phyloP scores from a whole-genome alignment of 1,140 invertebrate species.

The Drosophila novamexicana region DNA sequence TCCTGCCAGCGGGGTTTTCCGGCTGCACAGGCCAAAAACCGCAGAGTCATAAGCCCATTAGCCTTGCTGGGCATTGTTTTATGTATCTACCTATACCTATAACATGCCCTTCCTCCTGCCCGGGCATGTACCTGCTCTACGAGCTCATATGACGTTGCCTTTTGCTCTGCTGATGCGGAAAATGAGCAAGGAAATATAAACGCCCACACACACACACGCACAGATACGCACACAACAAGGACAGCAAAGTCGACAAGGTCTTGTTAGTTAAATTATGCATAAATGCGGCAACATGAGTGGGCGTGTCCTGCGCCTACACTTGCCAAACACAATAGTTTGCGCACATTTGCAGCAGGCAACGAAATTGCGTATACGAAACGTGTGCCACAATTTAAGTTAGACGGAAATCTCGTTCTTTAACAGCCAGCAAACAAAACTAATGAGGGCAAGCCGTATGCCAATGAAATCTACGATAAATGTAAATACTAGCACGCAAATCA shows the following conservation, averaged over 20 bases:
- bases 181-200: slow-evolving; percentile 74
- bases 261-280: slow-evolving; percentile 82
- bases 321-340: slow-evolving; percentile 32
- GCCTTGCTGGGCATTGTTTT: slow-evolving; percentile 47
- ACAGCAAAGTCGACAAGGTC: slow-evolving; percentile 61
- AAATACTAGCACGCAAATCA: slow-evolving; percentile 20
- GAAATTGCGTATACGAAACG: slow-evolving; percentile 35
- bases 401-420: slow-evolving; percentile 7
- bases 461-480: slow-evolving; percentile 11
- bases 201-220: slow-evolving; percentile 22
- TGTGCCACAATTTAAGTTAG: slow-evolving; percentile 7
- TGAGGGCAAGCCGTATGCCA: slow-evolving; percentile 11
- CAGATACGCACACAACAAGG: slow-evolving; percentile 47
- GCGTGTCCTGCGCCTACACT: slow-evolving; percentile 43
- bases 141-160: slow-evolving; percentile 57
- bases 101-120: not conserved
- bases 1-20: slow-evolving; percentile 32
- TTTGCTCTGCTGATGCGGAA: slow-evolving; percentile 76
- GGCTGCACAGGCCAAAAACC: slow-evolving; percentile 56
- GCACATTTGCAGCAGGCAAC: slow-evolving; percentile 5
- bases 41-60: slow-evolving; percentile 81
- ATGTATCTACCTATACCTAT: slow-evolving; percentile 25
- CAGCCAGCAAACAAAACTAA: slow-evolving; percentile 14
- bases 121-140: not conserved
- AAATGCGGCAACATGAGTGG: slow-evolving; percentile 46